Evolutionary conservation across 2,888 invertebrate genomes (phyloP), one percentile per base, ranked within the genome.

Genomic region (Pyrrhia umbra): DNA sequence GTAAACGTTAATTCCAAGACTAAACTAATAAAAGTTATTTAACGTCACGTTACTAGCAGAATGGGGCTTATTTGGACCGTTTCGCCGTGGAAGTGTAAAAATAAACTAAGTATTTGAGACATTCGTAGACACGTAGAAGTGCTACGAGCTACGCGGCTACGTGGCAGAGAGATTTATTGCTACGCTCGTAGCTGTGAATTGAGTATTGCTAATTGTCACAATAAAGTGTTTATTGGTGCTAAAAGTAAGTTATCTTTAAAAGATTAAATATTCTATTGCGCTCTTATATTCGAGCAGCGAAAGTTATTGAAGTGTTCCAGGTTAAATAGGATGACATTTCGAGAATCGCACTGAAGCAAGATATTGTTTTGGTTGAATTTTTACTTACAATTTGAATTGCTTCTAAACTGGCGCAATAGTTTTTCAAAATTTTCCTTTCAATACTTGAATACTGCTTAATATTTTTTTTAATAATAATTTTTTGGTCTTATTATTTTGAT

Each of bases 111-210:
- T 71, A 80, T 81, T 79, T 82, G 73, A 71, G 67, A 75, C 79
- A 55, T 73, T n/a, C 75, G 73, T 74, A 71, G 73, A 72, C 70
- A 75, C 81, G 77, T 78, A 76, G 67, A 77, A 75, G 69, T 75
- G 72, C 78, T 82, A 83, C 79, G 70, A 60, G 71, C 80, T 83
- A 79, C 76, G 73, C 73, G 62, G 79, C 79, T 82, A 83, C 84
- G 83, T 82, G 83, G 82, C 82, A 79, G 77, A 81, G 81, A 87
- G 86, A 89, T 89, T 88, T 89, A 90, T 88, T 84, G 82, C 88
- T 81, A 85, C 84, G 80, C 66, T 68, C 82, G 85, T 80, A 84
- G 77, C 79, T 77, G 79, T 75, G 77, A 79, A 81, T 72, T 66
- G 75, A 79, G 70, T 67, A 78, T 77, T 73, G 42, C 71, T 80